A percentile compares a stretch with the other conserved stretches of the same genome.
These are phyloP conservation scores for Dendrolimus kikuchii DNA, from an alignment of 1,140 invertebrate genomes.

Conservation along the genomic window DNA sequence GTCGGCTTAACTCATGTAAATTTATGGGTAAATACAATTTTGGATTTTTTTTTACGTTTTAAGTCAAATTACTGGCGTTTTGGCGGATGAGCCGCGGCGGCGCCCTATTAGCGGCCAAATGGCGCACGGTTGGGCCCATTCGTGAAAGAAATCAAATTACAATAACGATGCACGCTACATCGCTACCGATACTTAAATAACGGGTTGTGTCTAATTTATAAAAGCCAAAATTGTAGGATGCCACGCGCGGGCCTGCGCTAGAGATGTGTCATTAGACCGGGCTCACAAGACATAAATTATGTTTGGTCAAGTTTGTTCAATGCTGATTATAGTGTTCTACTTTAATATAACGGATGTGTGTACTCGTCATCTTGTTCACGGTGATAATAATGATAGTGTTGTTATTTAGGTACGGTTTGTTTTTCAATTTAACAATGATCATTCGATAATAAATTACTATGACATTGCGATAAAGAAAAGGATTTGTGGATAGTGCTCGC, in stretches of 20 bases:
- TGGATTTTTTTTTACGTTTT: constrained; percentile 37
- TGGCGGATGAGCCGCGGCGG: constrained; percentile 38
- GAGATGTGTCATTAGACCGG: constrained; percentile 33
- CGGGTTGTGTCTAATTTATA: constrained; percentile 64
- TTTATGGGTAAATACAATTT: constrained; percentile 29
- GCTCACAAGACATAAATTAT: constrained; percentile 1
- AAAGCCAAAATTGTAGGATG: constrained; percentile 53
- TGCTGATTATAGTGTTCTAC: constrained; percentile 29
- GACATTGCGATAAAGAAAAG: too few species aligned
- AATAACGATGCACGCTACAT: constrained; percentile 59
- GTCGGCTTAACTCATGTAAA: constrained; percentile 42
- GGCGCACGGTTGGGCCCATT: constrained; percentile 37
- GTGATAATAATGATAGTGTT: too few species aligned
- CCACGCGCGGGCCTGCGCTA: constrained; percentile 42
- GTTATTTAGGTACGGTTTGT: too few species aligned
- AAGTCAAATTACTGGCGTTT: constrained; percentile 41
- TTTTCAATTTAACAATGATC: too few species aligned
- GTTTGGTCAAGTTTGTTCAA: constrained; percentile 33
- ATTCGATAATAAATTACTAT: too few species aligned
- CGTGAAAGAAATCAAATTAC: constrained; percentile 66
- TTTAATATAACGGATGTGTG: constrained; percentile 21
- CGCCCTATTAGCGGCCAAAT: constrained; percentile 59
- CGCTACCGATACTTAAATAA: constrained; percentile 59
- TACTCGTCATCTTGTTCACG: constrained; percentile 9
- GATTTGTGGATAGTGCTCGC: too few species aligned